Conservation (phyloP, 2,797 vertebrate genomes). For the Darevskia nairensis region DNA sequence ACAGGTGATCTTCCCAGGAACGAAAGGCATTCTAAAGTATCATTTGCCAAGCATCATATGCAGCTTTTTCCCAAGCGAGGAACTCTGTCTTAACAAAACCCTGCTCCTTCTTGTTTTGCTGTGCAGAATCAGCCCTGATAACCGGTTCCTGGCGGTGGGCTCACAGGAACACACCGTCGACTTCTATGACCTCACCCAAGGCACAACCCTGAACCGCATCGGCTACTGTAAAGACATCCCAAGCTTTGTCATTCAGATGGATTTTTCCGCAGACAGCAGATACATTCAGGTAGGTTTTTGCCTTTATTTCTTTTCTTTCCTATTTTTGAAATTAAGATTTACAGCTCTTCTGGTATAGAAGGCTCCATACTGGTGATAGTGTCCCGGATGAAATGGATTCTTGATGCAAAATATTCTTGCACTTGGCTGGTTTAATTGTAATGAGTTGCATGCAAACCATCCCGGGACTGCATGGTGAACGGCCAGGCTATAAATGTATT, state of each 20-base stretch:
- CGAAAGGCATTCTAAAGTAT: neutral
- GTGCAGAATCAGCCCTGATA: conserved; percentile 93
- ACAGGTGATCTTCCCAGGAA: neutral
- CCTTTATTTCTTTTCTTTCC: neutral
- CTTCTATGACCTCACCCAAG: conserved; percentile 95
- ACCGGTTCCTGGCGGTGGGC: conserved; percentile 90
- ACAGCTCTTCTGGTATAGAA: neutral
- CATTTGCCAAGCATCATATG: no score
- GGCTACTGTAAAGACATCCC: conserved; percentile 96
- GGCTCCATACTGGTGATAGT: neutral
- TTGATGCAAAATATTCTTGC: neutral
- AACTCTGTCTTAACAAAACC: neutral
- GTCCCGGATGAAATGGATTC: neutral
- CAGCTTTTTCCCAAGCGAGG: neutral
- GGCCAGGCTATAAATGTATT: no score
- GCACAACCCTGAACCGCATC: conserved; percentile 90
- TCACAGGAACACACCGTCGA: conserved; percentile 92
- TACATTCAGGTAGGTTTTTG: conserved; percentile 87
- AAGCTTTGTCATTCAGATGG: conserved; percentile 92
- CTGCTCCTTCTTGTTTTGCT: conserved; percentile 17
- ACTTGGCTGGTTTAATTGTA: no score
- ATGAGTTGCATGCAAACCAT: no score
- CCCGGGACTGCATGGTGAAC: no score
- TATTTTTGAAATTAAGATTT: neutral
- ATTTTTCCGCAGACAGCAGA: conserved; percentile 94